phyloP scores from a whole-genome alignment of 1,140 invertebrate genomes.

The Drosophila punjabiensis region DNA sequence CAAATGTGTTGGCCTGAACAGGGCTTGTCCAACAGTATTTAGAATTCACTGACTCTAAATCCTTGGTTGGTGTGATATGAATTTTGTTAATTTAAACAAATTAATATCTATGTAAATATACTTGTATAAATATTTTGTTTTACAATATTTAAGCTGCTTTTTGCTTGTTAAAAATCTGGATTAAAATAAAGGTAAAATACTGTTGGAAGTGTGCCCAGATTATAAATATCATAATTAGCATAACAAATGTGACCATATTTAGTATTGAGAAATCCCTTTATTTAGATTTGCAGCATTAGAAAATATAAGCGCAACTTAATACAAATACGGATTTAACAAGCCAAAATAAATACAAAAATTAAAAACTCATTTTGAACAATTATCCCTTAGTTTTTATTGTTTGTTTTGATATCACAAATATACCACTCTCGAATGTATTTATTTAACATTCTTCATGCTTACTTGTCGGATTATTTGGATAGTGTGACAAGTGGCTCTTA shows the following conservation, averaged over 20 bases:
- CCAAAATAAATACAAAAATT: background rate
- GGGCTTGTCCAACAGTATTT: background rate
- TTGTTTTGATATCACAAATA: background rate
- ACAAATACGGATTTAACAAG: too few species aligned
- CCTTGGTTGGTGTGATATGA: background rate
- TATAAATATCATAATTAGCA: too few species aligned
- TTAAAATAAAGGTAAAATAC: background rate
- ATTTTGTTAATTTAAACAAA: background rate
- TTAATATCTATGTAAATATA: too few species aligned
- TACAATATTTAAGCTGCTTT: background rate
- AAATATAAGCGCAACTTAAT: too few species aligned
- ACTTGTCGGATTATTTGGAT: constrained; percentile 25
- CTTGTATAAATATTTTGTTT: background rate
- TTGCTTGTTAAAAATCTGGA: background rate
- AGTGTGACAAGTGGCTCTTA: constrained; percentile 38
- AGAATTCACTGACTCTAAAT: background rate
- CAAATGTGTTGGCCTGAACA: background rate
- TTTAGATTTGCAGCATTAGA: too few species aligned
- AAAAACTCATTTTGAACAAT: background rate
- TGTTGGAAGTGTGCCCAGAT: too few species aligned
- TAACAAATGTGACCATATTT: too few species aligned
- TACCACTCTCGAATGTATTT: background rate
- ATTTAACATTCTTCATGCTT: constrained; percentile 6
- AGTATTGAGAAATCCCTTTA: too few species aligned
- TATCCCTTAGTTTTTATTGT: background rate